Conservation (phyloP, 2,888 invertebrate species). For the Taenaris catops region DNA sequence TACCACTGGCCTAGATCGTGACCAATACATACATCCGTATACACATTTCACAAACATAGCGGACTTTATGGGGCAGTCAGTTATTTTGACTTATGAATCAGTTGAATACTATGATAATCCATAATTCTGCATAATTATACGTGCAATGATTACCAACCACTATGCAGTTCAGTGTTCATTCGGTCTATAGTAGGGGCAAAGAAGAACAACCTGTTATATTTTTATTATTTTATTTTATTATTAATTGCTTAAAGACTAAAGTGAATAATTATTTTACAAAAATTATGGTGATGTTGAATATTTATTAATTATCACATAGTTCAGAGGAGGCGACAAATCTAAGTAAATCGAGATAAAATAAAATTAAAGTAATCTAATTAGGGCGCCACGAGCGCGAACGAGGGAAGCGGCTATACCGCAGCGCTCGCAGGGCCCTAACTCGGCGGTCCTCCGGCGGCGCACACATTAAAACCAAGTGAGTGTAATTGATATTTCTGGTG, state of each 20-base stretch:
- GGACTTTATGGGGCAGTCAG: too few relatives aligned
- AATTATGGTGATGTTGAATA: conserved; percentile 70
- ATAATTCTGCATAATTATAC: too few relatives aligned
- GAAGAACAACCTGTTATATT: conserved; percentile 19
- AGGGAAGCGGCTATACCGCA: conserved; percentile 34
- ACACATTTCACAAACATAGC: too few relatives aligned
- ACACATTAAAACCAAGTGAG: conserved; percentile 40
- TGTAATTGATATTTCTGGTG: conserved; percentile 65
- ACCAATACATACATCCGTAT: too few relatives aligned
- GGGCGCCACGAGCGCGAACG: conserved; percentile 66
- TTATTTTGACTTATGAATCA: too few relatives aligned
- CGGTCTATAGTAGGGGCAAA: background rate
- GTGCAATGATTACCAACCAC: too few relatives aligned
- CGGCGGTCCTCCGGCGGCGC: conserved; percentile 76
- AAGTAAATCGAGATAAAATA: conserved; percentile 54
- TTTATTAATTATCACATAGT: conserved; percentile 77
- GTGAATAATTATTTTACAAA: conserved; percentile 69
- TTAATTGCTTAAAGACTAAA: conserved; percentile 40
- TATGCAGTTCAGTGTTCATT: too few relatives aligned
- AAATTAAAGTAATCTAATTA: conserved; percentile 44
- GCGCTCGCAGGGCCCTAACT: conserved; percentile 68
- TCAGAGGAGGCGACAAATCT: conserved; percentile 71
- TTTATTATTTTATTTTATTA: conserved; percentile 50
- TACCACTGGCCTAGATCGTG: too few relatives aligned
- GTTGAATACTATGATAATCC: too few relatives aligned